Conservation (phyloP, 2,797 vertebrate genomes). For the Eulemur coronatus region DNA sequence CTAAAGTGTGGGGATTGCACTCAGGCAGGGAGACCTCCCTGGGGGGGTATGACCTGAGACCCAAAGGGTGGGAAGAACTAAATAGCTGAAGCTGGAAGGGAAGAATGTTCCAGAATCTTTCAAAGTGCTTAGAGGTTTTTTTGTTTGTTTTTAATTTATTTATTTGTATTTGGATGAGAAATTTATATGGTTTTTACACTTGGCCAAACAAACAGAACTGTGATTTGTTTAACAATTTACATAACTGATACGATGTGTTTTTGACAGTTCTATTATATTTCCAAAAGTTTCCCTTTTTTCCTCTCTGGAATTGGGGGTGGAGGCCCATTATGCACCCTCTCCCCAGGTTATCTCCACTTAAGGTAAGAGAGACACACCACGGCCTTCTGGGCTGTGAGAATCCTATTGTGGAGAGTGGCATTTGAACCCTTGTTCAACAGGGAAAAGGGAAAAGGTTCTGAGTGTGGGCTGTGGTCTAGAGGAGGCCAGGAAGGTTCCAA, state of each 20-base stretch:
- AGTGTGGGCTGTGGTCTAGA: no score
- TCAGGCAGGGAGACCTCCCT: background rate
- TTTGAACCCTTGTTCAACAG: background rate
- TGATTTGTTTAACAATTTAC: background rate
- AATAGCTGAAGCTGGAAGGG: background rate
- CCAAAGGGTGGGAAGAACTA: background rate
- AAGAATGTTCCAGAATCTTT: background rate
- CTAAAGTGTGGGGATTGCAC: background rate
- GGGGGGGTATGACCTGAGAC: background rate
- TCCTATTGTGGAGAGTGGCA: background rate
- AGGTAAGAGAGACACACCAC: background rate
- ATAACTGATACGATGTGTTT: background rate
- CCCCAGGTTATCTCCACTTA: background rate
- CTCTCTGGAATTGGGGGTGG: background rate
- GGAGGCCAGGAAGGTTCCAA: background rate
- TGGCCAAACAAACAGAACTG: background rate
- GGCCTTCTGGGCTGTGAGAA: background rate
- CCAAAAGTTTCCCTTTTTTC: background rate
- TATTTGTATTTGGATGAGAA: background rate
- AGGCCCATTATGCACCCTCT: background rate
- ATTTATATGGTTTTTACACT: background rate
- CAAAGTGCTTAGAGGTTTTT: background rate
- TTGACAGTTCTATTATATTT: background rate
- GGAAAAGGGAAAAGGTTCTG: background rate
- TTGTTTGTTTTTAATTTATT: background rate